These are phyloP conservation scores for Archips crataeganus DNA, from an alignment of 2,888 invertebrate genomes.

Conservation along the genomic window DNA sequence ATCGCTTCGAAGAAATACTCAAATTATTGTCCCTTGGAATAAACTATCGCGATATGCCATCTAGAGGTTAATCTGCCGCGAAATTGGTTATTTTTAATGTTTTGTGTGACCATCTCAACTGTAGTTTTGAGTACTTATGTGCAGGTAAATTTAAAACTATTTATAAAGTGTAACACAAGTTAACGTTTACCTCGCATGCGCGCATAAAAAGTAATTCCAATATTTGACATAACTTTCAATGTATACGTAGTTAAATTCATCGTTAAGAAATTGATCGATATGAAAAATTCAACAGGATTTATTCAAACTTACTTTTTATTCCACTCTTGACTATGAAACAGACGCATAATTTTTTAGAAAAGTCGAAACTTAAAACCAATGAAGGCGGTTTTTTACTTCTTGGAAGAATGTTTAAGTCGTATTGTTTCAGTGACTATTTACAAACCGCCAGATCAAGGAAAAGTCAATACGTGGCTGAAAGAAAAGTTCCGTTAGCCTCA, in stretches of 20 bases:
- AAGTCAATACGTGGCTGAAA: slow-evolving; percentile 54
- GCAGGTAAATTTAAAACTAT: too few species aligned
- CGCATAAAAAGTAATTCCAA: too few species aligned
- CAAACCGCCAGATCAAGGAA: slow-evolving; percentile 60
- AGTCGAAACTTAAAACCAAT: background rate
- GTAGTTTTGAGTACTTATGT: background rate
- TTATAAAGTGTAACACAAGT: too few species aligned
- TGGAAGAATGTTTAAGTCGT: slow-evolving; percentile 55
- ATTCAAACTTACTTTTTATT: background rate
- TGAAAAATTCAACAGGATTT: too few species aligned
- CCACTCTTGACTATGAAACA: background rate
- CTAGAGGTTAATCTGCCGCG: background rate
- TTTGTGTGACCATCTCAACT: background rate
- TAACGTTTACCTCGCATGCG: too few species aligned
- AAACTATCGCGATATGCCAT: background rate
- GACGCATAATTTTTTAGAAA: background rate
- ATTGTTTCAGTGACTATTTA: slow-evolving; percentile 67
- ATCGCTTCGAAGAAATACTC: slow-evolving; percentile 63
- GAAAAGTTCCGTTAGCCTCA: slow-evolving; percentile 49
- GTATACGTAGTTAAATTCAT: too few species aligned
- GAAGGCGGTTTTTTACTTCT: slow-evolving; percentile 46
- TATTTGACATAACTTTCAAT: too few species aligned
- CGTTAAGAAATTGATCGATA: too few species aligned
- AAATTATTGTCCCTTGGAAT: slow-evolving; percentile 26
- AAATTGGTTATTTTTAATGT: background rate